Conservation (phyloP, 2,113 vertebrate genomes). For the Pangasianodon hypophthalmus region DNA sequence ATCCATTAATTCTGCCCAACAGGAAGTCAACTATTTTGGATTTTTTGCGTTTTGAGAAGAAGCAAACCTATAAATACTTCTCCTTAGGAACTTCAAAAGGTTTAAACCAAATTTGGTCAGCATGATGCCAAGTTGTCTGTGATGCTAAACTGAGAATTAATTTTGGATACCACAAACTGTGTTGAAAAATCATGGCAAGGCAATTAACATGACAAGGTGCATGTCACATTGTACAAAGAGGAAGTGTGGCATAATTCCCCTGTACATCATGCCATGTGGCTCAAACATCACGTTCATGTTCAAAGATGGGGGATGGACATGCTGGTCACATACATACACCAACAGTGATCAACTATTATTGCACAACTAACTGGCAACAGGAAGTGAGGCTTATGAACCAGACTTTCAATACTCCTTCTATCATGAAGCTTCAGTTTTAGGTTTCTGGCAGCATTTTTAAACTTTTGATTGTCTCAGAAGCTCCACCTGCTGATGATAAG, state of each 20-base stretch:
- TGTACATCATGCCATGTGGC: not conserved
- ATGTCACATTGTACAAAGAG: not conserved
- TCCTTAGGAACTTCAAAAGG: not conserved
- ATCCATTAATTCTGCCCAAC: not conserved
- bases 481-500: slow-evolving; percentile 52
- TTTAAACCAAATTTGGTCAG: not conserved
- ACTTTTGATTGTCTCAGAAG: slow-evolving; percentile 1
- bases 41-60: no score
- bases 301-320: not conserved
- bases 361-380: not conserved
- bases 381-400: not conserved
- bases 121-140: not conserved
- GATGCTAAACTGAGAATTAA: not conserved
- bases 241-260: not conserved
- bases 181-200: not conserved
- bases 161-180: not conserved
- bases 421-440: not conserved
- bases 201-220: not conserved
- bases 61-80: not conserved
- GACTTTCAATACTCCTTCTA: not conserved
- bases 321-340: not conserved
- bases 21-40: not conserved
- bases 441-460: not conserved
- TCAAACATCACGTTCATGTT: not conserved
- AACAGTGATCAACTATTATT: not conserved